These are phyloP conservation scores for Bombus confusus DNA, from an alignment of 1,140 invertebrate species.

Conservation along the genomic window DNA sequence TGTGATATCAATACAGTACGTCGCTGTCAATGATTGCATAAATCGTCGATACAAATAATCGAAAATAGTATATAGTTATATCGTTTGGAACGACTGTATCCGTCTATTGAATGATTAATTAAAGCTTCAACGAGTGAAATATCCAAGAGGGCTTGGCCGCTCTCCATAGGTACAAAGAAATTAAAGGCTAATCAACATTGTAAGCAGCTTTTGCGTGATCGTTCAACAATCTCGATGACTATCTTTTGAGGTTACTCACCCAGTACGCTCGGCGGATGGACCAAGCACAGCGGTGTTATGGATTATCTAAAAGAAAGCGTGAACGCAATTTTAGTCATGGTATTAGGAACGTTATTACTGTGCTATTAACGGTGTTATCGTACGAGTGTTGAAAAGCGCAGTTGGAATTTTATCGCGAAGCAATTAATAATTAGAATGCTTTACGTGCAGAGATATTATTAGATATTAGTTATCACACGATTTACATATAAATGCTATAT, in stretches of 20 bases:
- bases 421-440: not conserved
- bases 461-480: not conserved
- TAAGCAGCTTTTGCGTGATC: constrained; percentile 31
- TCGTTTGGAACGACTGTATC: not conserved
- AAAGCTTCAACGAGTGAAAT: constrained; percentile 32
- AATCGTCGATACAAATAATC: not conserved
- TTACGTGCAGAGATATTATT: not conserved
- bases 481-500: not conserved
- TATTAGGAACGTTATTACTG: not conserved
- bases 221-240: constrained; percentile 24
- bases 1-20: not conserved
- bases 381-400: not conserved
- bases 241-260: constrained; percentile 70
- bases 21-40: not conserved
- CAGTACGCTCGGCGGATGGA: constrained; percentile 75
- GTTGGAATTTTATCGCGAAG: not conserved
- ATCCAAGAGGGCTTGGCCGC: not conserved
- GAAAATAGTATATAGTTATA: not conserved
- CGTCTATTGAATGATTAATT: constrained; percentile 37
- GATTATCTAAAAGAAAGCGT: constrained; percentile 79
- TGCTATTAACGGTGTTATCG: not conserved
- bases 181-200: constrained; percentile 36
- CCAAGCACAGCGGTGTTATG: constrained; percentile 79
- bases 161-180: constrained; percentile 4
- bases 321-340: constrained; percentile 49